phyloP scores from a whole-genome alignment of 1,140 invertebrate genomes.

The Trichomalopsis sarcophagae region DNA sequence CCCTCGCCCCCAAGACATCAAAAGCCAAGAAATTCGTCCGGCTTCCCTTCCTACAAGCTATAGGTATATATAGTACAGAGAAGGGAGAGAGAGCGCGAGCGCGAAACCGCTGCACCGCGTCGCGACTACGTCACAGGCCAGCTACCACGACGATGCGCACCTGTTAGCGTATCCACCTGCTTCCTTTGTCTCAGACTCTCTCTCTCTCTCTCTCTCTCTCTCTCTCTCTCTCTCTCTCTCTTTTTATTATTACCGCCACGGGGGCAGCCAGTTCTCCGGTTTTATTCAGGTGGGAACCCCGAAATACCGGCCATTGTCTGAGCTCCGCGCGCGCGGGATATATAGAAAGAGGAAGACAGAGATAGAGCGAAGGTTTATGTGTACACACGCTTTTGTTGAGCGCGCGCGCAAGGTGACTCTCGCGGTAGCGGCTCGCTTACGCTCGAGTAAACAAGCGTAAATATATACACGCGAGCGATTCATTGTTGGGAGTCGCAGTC shows the following conservation, averaged over 20 bases:
- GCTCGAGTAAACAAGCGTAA: constrained; percentile 32
- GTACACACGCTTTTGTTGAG: constrained; percentile 22
- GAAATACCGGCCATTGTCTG: constrained; percentile 35
- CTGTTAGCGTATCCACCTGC: constrained; percentile 28
- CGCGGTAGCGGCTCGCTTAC: constrained; percentile 7
- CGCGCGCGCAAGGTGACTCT: constrained; percentile 22
- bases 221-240: constrained; percentile 13
- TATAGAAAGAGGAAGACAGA: not conserved
- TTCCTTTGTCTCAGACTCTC: constrained; percentile 22
- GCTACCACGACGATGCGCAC: constrained; percentile 21
- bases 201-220: constrained; percentile 23
- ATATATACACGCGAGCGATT: not conserved
- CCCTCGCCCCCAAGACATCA: constrained; percentile 1
- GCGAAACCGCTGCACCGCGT: constrained; percentile 25
- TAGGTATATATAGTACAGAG: constrained; percentile 50
- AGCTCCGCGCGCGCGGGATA: not conserved
- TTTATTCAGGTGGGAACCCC: constrained; percentile 42
- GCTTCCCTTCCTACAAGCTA: not conserved
- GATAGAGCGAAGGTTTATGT: constrained; percentile 16
- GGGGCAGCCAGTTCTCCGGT: not conserved
- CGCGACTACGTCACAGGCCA: constrained; percentile 1
- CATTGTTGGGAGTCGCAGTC: not conserved
- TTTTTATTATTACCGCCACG: constrained; percentile 26
- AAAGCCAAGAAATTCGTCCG: constrained; percentile 20
- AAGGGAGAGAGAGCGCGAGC: constrained; percentile 25